Evolutionary conservation across 1,140 invertebrate genomes (phyloP).

Genomic region (Bombus fervidus): DNA sequence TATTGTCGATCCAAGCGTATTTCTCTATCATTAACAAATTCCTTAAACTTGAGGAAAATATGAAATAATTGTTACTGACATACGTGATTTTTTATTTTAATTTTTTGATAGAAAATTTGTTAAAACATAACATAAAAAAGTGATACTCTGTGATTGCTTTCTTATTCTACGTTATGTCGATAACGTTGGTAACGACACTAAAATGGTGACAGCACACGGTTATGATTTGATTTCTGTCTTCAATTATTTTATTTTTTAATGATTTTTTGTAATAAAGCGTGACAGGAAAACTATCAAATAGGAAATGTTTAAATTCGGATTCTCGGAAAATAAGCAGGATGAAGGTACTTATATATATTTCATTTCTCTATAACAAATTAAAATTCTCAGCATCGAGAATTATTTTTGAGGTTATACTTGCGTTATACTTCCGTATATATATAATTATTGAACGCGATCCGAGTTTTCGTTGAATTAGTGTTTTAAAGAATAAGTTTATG

Average conservation of each 20-base stretch:
- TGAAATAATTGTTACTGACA: no score
- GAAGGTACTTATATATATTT: slow-evolving; percentile 7
- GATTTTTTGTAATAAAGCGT: neutral
- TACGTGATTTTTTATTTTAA: no score
- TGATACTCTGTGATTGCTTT: neutral
- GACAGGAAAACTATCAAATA: neutral
- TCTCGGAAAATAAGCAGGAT: neutral
- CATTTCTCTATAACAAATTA: neutral
- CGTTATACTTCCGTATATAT: neutral
- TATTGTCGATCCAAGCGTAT: no score
- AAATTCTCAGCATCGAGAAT: neutral
- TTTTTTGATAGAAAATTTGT: no score
- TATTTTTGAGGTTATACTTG: slow-evolving; percentile 25
- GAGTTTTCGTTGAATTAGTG: neutral
- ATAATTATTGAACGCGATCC: neutral
- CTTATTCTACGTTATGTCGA: neutral
- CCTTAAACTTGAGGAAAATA: no score
- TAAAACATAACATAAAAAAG: no score
- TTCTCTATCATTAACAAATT: no score
- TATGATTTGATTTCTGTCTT: neutral
- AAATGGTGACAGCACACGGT: neutral
- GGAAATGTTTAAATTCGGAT: slow-evolving; percentile 2
- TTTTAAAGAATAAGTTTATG: no score
- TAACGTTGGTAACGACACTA: neutral
- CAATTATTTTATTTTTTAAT: neutral